Evolutionary conservation across 1,140 invertebrate species (phyloP).

Genomic region (Panulirus ornatus): DNA sequence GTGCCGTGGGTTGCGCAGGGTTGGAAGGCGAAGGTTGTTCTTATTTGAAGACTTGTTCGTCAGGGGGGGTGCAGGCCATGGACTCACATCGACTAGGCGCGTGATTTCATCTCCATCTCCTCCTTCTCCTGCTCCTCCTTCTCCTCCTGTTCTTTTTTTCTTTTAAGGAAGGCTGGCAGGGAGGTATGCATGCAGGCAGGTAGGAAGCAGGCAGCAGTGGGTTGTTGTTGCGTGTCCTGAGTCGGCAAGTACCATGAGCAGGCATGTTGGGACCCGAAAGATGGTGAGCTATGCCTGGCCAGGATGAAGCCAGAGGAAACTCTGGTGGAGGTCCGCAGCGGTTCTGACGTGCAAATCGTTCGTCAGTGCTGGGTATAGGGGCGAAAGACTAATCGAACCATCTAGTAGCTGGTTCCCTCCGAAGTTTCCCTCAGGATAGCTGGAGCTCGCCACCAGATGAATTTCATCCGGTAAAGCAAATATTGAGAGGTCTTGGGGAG

Average conservation of each 20-base stretch:
- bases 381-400: slow-evolving; percentile 42
- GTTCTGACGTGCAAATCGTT: not conserved
- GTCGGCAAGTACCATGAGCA: slow-evolving; percentile 84
- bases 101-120: too few species aligned
- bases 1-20: too few species aligned
- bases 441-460: slow-evolving; percentile 2
- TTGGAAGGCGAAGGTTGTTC: too few species aligned
- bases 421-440: slow-evolving; percentile 45
- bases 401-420: slow-evolving; percentile 44
- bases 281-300: slow-evolving; percentile 94
- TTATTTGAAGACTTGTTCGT: too few species aligned
- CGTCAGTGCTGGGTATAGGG: slow-evolving; percentile 28
- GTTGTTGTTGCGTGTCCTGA: too few species aligned
- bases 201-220: too few species aligned
- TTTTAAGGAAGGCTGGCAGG: too few species aligned
- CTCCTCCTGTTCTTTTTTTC: too few species aligned
- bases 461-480: slow-evolving; percentile 43
- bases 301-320: slow-evolving; percentile 93
- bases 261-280: slow-evolving; percentile 90
- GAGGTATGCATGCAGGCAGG: too few species aligned
- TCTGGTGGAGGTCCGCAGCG: slow-evolving; percentile 82
- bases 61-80: too few species aligned
- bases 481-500: slow-evolving; percentile 43
- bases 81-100: too few species aligned
- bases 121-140: too few species aligned